phyloP scores from a whole-genome alignment of 2,113 vertebrate species.

The Neodon shergylaensis region DNA sequence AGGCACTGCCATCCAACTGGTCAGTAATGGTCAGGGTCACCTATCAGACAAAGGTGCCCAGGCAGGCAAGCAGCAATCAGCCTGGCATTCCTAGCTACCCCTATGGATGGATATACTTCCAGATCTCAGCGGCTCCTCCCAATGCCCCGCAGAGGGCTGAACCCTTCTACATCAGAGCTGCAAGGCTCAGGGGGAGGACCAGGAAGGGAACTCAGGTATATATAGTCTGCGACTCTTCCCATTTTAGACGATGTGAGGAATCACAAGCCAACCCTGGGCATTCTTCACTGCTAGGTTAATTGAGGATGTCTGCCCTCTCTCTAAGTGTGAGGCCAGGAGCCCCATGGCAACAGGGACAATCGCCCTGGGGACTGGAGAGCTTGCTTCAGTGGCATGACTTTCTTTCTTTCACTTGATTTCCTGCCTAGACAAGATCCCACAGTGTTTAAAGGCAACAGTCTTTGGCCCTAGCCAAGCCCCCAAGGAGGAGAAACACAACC shows the following conservation, averaged over 20 bases:
- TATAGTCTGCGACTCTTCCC: background rate
- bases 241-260: too few species aligned
- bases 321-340: background rate
- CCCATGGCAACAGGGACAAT: rapidly evolving
- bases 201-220: background rate
- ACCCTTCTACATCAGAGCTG: background rate
- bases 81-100: background rate
- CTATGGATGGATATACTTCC: background rate
- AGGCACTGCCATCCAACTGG: background rate
- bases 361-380: background rate
- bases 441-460: background rate
- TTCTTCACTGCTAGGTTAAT: background rate
- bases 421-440: background rate
- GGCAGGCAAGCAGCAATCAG: background rate
- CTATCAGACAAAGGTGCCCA: background rate
- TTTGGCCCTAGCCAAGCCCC: background rate
- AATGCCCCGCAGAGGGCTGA: background rate
- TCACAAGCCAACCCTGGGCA: rapidly evolving
- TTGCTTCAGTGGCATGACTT: background rate
- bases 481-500: background rate
- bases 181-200: background rate
- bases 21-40: background rate
- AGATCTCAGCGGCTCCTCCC: background rate
- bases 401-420: background rate
- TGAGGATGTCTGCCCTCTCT: too few species aligned